Conservation (phyloP, 2,888 invertebrate genomes). For the Campoplex nolae region DNA sequence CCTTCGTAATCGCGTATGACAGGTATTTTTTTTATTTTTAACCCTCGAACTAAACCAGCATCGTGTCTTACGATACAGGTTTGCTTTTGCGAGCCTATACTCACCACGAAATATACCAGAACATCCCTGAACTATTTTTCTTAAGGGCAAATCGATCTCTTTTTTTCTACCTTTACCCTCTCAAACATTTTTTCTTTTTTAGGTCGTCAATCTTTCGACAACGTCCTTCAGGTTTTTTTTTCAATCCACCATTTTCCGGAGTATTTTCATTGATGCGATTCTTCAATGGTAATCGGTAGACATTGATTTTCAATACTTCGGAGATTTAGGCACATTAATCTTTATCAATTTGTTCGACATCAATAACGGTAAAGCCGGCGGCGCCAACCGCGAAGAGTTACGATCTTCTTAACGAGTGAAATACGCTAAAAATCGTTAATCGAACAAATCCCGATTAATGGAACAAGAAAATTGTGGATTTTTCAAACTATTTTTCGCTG, state of each 20-base stretch:
- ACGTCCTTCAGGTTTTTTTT: background rate
- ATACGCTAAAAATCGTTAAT: too few species aligned
- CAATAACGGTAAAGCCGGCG: background rate
- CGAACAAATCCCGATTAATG: too few species aligned
- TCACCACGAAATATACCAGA: conserved; percentile 3
- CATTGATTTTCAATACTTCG: background rate
- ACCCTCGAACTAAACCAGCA: conserved; percentile 34
- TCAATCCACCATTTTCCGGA: too few species aligned
- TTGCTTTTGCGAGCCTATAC: conserved; percentile 16
- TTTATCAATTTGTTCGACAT: background rate
- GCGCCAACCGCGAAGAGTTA: background rate
- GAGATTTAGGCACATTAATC: background rate
- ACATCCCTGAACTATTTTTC: conserved; percentile 63
- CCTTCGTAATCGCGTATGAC: conserved; percentile 68
- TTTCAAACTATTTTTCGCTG: too few species aligned
- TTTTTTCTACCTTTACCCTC: conserved; percentile 34
- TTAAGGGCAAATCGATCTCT: conserved; percentile 64
- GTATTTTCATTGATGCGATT: background rate
- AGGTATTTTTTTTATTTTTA: conserved; percentile 64
- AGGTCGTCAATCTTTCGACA: background rate
- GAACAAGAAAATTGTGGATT: too few species aligned
- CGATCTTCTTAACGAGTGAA: too few species aligned
- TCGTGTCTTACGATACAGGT: conserved; percentile 5
- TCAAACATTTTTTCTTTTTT: conserved; percentile 26
- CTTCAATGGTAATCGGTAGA: background rate